Conservation (phyloP, 2,888 invertebrate genomes). For the Allolobophora icterica region DNA sequence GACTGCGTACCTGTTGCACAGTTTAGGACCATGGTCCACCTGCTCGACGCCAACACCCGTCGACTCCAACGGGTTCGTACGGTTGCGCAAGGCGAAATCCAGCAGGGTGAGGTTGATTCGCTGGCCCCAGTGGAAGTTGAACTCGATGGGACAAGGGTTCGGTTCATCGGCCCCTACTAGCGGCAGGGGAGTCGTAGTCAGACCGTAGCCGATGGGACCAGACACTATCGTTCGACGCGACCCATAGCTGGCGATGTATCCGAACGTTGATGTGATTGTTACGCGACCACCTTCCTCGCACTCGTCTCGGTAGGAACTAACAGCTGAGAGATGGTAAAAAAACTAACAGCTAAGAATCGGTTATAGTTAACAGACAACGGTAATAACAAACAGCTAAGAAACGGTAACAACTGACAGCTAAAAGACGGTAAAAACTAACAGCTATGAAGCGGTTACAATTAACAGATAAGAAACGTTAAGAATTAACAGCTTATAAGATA, state of each 20-base stretch:
- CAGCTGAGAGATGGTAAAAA: neutral
- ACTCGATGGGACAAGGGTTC: constrained; percentile 28
- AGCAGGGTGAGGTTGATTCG: constrained; percentile 42
- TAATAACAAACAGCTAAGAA: neutral
- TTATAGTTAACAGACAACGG: neutral
- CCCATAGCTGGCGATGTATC: neutral
- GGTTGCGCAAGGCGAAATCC: constrained; percentile 39
- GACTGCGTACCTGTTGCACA: constrained; percentile 39
- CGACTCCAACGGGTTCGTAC: constrained; percentile 1
- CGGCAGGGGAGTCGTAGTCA: neutral
- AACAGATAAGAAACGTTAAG: neutral
- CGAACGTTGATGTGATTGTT: neutral
- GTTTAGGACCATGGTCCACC: neutral
- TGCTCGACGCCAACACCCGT: too few species aligned
- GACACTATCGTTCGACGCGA: neutral
- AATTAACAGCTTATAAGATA: neutral
- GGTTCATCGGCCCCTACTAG: neutral
- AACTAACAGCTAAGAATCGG: neutral
- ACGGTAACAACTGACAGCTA: neutral
- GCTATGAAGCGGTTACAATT: neutral
- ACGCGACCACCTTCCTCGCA: constrained; percentile 7
- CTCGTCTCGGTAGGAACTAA: neutral
- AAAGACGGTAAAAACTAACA: neutral
- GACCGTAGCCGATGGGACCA: neutral
- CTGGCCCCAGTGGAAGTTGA: constrained; percentile 40